Percentiles rank a stretch among this genome's conserved stretches.
phyloP scores from a whole-genome alignment of 92 coral and sea anemone genomes.

The Siderastrea radians region DNA sequence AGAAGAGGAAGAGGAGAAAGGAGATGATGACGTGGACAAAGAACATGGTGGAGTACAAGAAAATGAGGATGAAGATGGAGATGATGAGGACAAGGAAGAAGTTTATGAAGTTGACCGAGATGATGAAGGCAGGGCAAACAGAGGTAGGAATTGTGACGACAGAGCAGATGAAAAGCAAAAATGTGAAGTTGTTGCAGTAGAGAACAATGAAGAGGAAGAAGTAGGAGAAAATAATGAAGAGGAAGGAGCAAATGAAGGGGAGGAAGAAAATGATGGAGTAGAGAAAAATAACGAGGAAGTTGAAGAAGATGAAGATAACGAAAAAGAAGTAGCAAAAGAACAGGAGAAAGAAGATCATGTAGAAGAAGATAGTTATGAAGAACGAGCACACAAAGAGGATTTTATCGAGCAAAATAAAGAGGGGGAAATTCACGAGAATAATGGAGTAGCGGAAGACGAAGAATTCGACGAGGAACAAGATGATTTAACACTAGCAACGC shows the following conservation, averaged over 20 bases:
- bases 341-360: neutral
- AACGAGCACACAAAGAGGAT: too few relatives aligned
- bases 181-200: neutral
- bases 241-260: neutral
- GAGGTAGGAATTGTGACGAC: neutral
- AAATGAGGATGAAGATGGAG: neutral
- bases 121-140: neutral
- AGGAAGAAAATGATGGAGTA: neutral
- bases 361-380: neutral
- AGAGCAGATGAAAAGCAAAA: neutral
- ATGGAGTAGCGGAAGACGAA: neutral
- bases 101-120: too few relatives aligned
- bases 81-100: neutral
- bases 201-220: neutral
- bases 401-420: neutral
- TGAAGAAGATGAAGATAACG: neutral
- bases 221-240: neutral
- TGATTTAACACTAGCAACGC: neutral
- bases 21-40: neutral
- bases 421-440: neutral
- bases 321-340: neutral
- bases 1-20: slow-evolving; percentile 1
- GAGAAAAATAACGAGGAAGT: neutral
- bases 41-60: neutral
- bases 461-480: slow-evolving; percentile 3